Evolutionary conservation across 2,888 invertebrate genomes (phyloP).

Genomic region (Acleris emargana): DNA sequence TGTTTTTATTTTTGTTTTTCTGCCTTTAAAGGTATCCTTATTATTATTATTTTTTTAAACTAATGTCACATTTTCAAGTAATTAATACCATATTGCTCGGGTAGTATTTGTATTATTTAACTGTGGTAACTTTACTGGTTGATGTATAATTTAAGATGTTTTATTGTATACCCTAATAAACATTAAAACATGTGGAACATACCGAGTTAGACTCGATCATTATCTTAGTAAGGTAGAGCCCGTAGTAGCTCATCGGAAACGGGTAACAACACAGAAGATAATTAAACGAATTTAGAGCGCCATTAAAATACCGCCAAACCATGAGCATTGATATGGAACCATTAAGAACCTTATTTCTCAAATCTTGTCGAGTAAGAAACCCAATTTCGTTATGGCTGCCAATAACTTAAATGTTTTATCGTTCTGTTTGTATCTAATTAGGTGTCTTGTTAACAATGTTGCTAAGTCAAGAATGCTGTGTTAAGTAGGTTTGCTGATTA

Average conservation of each 20-base stretch:
- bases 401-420: not conserved
- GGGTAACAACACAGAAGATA: conserved; percentile 37
- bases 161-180: no score
- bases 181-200: no score
- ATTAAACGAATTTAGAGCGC: conserved; percentile 41
- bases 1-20: no score
- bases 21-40: no score
- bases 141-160: no score
- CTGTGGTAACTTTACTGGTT: no score
- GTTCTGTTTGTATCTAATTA: not conserved
- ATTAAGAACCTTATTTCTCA: conserved; percentile 25
- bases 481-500: no score
- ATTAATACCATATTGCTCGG: no score
- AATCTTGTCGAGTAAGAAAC: conserved; percentile 16
- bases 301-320: conserved; percentile 18
- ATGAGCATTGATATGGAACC: conserved; percentile 18
- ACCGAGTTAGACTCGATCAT: no score
- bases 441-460: conserved; percentile 2
- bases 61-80: no score
- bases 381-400: conserved; percentile 5
- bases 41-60: no score
- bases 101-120: no score
- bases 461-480: not conserved
- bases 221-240: not conserved
- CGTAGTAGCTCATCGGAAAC: conserved; percentile 20